Evolutionary conservation across 2,797 vertebrate genomes (phyloP), one percentile per base, ranked within the genome.

Genomic region (Enteromius unitaeniatus): DNA sequence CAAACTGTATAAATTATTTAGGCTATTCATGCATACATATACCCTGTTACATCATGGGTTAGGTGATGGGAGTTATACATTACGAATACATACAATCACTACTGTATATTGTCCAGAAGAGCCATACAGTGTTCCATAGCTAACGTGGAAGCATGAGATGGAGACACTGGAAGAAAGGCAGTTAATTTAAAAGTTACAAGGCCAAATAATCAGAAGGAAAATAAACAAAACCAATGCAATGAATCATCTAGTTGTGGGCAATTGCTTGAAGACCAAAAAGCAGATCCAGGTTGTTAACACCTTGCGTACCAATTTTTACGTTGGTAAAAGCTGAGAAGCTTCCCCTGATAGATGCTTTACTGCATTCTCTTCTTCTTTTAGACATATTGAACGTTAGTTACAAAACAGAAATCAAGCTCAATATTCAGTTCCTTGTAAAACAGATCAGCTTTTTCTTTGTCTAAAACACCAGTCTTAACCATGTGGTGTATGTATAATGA

Each of bases 21-120:
- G 53, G 83, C 79, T 86, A 86, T 81, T 86, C 88, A 89, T 89
- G 88, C 88, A 89, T 89, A 87, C 86, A 89, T 84, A 83, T 83
- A 87, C 88, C 86, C 88, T 86, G 83, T 87, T 87, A 87, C 84
- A 85, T 83, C 67, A 85, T 81, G 83, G 86, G 82, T 87, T 86
- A 84, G 70, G 76, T 47, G 58, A 72, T 78, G 40, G 70, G 80
- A 82, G 83, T 83, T 85, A 86, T 81, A 87, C 26, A 83, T 82
- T 84, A 87, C 68, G 28, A 76, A 67, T 85, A 87, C 80, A 82
- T 87, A 78, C 75, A 82, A 84, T 87, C 78, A 87, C 88, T 87
- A 78, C 76, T 78, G 76, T 67, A 89, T 78, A 87, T 60, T 42
- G 79, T 87, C 72, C 53, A 72, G 74, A 84, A 69, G 79, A 42